Conservation (phyloP, 2,888 invertebrate genomes). For the Lomographa bimaculata region DNA sequence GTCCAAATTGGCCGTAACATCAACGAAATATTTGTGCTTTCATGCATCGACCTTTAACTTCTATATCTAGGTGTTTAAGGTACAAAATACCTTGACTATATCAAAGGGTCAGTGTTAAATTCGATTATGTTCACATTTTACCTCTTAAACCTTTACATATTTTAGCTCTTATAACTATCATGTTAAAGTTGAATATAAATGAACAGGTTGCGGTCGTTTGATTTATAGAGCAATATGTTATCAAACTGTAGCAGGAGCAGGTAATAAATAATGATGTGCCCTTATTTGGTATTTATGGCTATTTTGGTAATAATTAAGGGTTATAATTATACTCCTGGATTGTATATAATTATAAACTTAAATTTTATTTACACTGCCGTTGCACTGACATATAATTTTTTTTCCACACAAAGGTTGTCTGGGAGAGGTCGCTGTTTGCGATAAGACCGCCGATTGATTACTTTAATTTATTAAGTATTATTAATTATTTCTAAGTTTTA, state of each 20-base stretch:
- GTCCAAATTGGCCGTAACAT: conserved; percentile 1
- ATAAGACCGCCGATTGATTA: too few species aligned
- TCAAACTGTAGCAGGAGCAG: conserved; percentile 15
- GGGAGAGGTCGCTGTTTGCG: too few species aligned
- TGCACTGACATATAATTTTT: too few species aligned
- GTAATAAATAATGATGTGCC: conserved; percentile 10
- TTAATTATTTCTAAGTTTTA: too few species aligned
- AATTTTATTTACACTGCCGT: too few species aligned
- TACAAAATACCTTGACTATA: neutral
- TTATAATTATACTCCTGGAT: too few species aligned
- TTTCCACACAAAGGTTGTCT: too few species aligned
- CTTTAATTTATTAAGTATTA: too few species aligned
- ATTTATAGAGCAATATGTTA: conserved; percentile 19
- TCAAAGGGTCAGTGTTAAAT: neutral
- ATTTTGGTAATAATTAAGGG: neutral
- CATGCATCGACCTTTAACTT: neutral
- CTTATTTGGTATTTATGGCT: neutral
- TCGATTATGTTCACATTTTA: too few species aligned
- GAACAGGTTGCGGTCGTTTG: conserved; percentile 21
- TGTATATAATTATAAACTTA: too few species aligned
- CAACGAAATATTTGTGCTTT: too few species aligned
- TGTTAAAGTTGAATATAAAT: conserved; percentile 6
- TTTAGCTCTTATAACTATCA: neutral
- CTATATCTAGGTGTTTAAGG: conserved; percentile 1
- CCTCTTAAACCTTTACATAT: neutral